Evolutionary conservation across 2,797 vertebrate species (phyloP).

Genomic region (Pampus argenteus): DNA sequence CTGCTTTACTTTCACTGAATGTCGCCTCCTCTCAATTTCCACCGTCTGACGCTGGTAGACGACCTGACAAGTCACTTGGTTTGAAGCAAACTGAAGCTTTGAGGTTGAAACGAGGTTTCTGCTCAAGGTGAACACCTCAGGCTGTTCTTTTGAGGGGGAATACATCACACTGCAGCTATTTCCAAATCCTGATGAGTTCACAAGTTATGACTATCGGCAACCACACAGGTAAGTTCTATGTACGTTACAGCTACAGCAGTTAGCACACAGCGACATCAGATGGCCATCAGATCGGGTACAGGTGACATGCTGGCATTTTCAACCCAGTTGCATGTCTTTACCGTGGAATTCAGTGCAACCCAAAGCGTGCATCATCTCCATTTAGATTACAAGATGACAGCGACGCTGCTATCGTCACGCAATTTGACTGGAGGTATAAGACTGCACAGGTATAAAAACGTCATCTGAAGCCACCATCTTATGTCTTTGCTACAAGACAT

Average conservation of each 20-base stretch:
- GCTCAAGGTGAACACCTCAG: neutral
- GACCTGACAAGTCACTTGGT: neutral
- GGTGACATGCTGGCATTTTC: neutral
- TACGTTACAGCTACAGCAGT: neutral
- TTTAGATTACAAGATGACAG: neutral
- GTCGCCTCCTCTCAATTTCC: too few relatives aligned
- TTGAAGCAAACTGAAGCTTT: neutral
- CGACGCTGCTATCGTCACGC: neutral
- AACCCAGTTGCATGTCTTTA: neutral
- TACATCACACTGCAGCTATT: neutral
- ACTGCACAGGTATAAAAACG: neutral
- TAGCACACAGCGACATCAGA: neutral
- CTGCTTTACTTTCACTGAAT: too few relatives aligned
- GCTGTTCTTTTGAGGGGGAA: neutral
- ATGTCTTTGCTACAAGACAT: constrained; percentile 17
- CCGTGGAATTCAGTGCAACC: neutral
- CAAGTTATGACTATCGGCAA: neutral
- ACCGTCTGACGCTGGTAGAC: neutral
- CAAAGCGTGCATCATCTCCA: too few relatives aligned
- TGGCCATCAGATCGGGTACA: too few relatives aligned
- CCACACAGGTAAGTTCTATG: neutral
- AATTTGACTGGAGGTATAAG: neutral
- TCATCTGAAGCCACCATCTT: neutral
- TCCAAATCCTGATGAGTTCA: neutral
- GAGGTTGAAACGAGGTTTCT: neutral